Base-by-base conservation (phyloP, 2,113 vertebrate genomes). In the Tachuris rubrigastra region DNA sequence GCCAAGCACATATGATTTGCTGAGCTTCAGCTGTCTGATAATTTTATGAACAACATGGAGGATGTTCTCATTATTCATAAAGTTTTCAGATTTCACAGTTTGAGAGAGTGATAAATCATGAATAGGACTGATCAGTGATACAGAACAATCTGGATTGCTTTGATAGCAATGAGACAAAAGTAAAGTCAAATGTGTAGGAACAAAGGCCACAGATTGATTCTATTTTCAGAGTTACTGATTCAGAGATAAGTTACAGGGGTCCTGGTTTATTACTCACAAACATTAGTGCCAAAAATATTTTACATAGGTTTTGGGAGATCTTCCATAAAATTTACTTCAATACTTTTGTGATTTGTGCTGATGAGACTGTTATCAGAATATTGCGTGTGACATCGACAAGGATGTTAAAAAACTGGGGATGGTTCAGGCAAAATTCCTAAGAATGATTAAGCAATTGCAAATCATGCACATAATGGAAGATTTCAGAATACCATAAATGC, bases 361-460 rank as follows among this genome's bases (percentile, higher is more conserved):
- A 76, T 87, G 67, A 58, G 27, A 63, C 24, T 73, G 60, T 60
- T 85, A 35, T 18, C 67, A 44, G 74, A 74, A 83, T 80, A 77
- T 58, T 74, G 55, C 31, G 72, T 30, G n/a, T 73, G 28, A 13
- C 52, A 85, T 95, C 6, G 14, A 52, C 23, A 69, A 9, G 12
- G 56, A 19, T 71, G 50, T 66, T 79, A 69, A 76, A 84, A 93
- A 68, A 62, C 6, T 44, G 46, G 12, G 30, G 31, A 76, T 62
- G 46, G n/a, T 69, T 87, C 56, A 78, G 69, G 53, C 39, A 95
- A 82, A 89, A 82, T 72, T 85, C 71, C 49, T 27, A 55, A 73
- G 74, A 93, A 87, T 76, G 46, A 89, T 90, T 91, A 95, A 96
- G 71, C 53, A 89, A 75, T 92, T 93, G 73, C 49, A 23, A 93